Base-by-base conservation (phyloP, 2,113 vertebrate genomes). In the Amblyopsis rosae region DNA sequence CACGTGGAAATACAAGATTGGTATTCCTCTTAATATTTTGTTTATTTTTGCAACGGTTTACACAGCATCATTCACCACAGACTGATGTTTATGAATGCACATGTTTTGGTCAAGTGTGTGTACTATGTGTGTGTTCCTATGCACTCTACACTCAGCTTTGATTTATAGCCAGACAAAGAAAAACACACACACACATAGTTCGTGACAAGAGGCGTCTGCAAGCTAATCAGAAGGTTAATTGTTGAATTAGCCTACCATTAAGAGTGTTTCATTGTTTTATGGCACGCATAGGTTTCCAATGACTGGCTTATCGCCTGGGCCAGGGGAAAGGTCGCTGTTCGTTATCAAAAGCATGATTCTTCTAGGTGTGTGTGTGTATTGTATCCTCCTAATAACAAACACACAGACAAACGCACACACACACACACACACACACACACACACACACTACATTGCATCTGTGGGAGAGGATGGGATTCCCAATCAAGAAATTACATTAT, bases 201-300 rank as follows among this genome's bases (percentile, higher is more conserved):
- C 77, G 84, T 47, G 6, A 56, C 55, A 35, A 70, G 79, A 67
- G 82, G 79, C 55, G 66, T 79, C 65, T 66, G 71, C 16, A 0
- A 72, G 77, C 70, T 86, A 88, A 92, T 91, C 82, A 89, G 73
- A 10, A 0, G 48, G 68, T 76, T 92, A 92, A 92, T 92, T 89
- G 83, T 74, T 80, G 79, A 89, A 92, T 91, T 85, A 92, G 87
- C 78, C 65, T 75, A 83, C 74, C 70, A 86, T 92, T 90, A 93
- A 79, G 81, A 63, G 77, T 1, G 53, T 73, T 79, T 85, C 81
- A 90, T 88, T 91, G 87, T 90, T 91, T 91, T 92, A 90, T 75
- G 57, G 77, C 80, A 26, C 2, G 26, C 26, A 26, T 26, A 26
- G 26, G 26, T 26, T 26, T 26, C 26, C 26, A 69, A 69, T 54